phyloP scores from a whole-genome alignment of 2,113 vertebrate genomes.

The Tenebrosternarchus preto region DNA sequence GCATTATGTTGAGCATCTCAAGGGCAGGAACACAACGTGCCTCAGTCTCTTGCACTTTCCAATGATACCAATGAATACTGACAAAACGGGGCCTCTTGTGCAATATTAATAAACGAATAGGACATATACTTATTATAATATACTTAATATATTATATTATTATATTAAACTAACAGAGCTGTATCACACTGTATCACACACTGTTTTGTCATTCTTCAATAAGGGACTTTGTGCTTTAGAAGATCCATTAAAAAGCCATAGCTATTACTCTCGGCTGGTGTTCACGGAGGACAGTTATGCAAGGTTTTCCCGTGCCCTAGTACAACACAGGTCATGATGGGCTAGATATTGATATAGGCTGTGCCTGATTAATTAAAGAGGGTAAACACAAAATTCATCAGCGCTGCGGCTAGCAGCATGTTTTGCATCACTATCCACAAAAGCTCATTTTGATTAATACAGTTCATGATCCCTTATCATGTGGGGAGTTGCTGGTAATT shows the following conservation, averaged over 20 bases:
- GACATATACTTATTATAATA: not conserved
- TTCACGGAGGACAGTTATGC: not conserved
- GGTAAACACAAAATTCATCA: not conserved
- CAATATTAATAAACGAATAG: not conserved
- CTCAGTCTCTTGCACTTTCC: slow-evolving; percentile 14
- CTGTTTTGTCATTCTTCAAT: slow-evolving; percentile 1
- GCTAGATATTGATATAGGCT: slow-evolving; percentile 1
- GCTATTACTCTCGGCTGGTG: slow-evolving; percentile 3
- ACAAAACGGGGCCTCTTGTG: not conserved
- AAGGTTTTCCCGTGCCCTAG: not conserved
- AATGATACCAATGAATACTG: slow-evolving; percentile 11
- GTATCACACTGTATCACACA: not conserved
- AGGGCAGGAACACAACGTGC: slow-evolving; percentile 44
- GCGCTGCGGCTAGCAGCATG: not conserved
- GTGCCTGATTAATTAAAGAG: not conserved
- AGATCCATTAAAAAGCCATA: not conserved
- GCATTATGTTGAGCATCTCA: slow-evolving; percentile 40
- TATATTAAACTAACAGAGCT: not conserved
- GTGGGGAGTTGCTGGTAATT: not conserved
- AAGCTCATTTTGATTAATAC: slow-evolving; percentile 20
- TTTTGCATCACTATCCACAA: not conserved
- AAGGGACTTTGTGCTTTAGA: slow-evolving; percentile 5
- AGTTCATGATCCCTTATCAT: slow-evolving; percentile 4
- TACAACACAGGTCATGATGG: not conserved
- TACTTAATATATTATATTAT: not conserved